Evolutionary conservation across 1,140 invertebrate genomes (phyloP).

Genomic region (Harlomillsia oculata): DNA sequence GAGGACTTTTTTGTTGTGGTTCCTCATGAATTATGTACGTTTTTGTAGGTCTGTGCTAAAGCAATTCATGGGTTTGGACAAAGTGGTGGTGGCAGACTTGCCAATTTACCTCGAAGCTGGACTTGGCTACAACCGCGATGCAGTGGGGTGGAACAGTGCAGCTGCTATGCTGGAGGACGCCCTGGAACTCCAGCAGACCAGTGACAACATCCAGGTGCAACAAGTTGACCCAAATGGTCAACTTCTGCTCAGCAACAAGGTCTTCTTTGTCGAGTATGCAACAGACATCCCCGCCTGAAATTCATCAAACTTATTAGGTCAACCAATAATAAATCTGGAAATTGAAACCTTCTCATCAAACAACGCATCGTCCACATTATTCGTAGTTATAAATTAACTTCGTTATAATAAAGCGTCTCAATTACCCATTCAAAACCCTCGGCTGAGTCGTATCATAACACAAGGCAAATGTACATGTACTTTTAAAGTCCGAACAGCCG

Average conservation of each 20-base stretch:
- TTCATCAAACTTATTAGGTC: too few relatives aligned
- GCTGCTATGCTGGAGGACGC: not conserved
- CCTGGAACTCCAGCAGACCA: not conserved
- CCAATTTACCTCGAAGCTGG: slow-evolving; percentile 27
- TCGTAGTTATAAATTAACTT: too few relatives aligned
- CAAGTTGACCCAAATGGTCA: not conserved
- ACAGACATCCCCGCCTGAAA: slow-evolving; percentile 5
- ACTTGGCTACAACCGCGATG: slow-evolving; percentile 34
- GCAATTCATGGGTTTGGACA: slow-evolving; percentile 13
- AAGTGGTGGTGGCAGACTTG: slow-evolving; percentile 26
- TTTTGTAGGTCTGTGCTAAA: slow-evolving; percentile 18
- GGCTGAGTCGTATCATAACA: too few relatives aligned
- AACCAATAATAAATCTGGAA: too few relatives aligned
- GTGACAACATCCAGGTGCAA: not conserved
- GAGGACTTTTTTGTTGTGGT: too few relatives aligned
- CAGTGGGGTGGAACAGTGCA: slow-evolving; percentile 29
- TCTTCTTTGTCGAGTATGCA: not conserved
- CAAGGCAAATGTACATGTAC: too few relatives aligned
- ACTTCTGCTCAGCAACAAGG: not conserved
- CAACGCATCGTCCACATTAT: too few relatives aligned
- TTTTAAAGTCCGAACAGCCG: too few relatives aligned
- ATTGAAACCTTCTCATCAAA: too few relatives aligned
- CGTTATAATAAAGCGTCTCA: too few relatives aligned
- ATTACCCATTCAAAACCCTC: too few relatives aligned
- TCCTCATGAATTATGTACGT: too few relatives aligned